Base-by-base conservation (phyloP, 2,888 invertebrate species). In the Quadroppia sp. region DNA sequence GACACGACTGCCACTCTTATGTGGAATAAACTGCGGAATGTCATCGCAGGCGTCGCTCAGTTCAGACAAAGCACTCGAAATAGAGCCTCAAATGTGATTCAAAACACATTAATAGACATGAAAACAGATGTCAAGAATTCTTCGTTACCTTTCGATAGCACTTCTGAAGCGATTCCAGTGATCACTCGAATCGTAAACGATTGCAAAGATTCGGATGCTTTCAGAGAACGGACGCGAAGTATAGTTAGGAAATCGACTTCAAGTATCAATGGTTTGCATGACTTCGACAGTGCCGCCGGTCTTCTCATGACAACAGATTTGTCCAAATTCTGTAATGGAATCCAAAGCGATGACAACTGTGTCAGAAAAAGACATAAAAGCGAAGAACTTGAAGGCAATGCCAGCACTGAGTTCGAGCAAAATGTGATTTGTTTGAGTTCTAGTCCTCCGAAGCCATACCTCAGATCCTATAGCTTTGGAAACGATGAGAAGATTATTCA, bases 11-110 rank as follows among this genome's bases (percentile, higher is more conserved):
- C 93, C 78, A 90, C 92, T 80, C 83, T 94, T 23, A 85, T 94
- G 80, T 98, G 97, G 97, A 93, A 91, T 82, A 94, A 95, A 82
- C 85, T 98, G 25, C 88, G 95, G 81, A 92, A 94, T 81, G 94
- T 94, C 0, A 90, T 97, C 25, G 85, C 92, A 77, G 95, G 94
- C 0, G 92, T 94, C 0, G 93, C 94, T 4, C 86, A 93, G 80
- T 95, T 97, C 82, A 88, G 91, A 15, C 87, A 88, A 78, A 92
- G 92, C 11, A 90, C 81, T 2, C 77, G 80, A 4, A 30, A 36
- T n/a, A 50, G 45, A 30, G 20, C 45, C 20, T 61, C 59, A 36
- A 69, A 28, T 45, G 20, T 42, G 2, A 32, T 25, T 40, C 30
- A 15, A 13, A 17, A 32, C 25, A 74, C 25, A 23, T 36, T 20